Conservation (phyloP, 2,888 invertebrate species). For the Eledona agricola region DNA sequence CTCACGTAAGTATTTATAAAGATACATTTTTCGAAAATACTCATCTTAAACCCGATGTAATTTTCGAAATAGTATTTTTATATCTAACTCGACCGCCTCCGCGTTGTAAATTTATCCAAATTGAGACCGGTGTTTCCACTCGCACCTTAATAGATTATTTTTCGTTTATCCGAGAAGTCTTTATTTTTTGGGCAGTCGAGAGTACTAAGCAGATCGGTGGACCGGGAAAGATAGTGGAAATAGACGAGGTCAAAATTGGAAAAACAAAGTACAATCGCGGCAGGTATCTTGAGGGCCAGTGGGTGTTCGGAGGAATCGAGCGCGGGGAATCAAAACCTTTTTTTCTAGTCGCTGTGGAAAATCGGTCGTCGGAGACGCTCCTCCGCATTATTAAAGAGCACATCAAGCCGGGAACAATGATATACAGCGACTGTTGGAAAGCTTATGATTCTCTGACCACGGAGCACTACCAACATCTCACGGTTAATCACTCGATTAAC, state of each 20-base stretch:
- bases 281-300: constrained; percentile 1
- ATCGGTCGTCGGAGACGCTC: constrained; percentile 18
- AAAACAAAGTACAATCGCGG: constrained; percentile 1
- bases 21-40: too few relatives aligned
- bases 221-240: neutral
- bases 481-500: constrained; percentile 41
- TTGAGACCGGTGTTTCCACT: too few relatives aligned
- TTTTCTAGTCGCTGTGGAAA: constrained; percentile 28
- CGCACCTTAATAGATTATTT: too few relatives aligned
- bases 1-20: too few relatives aligned
- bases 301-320: constrained; percentile 4
- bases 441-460: constrained; percentile 36
- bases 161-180: too few relatives aligned
- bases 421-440: constrained; percentile 45
- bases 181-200: constrained; percentile 11
- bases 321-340: neutral
- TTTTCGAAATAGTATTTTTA: too few relatives aligned
- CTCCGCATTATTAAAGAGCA: constrained; percentile 38
- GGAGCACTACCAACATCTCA: constrained; percentile 37
- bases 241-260: neutral
- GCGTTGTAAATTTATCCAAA: too few relatives aligned
- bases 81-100: too few relatives aligned
- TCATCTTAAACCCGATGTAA: too few relatives aligned
- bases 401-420: constrained; percentile 43
- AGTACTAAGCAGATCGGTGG: neutral